Percentiles rank a stretch among this genome's conserved stretches.
Evolutionary conservation across 2,888 invertebrate species (phyloP).

Genomic region (Allacma fusca): DNA sequence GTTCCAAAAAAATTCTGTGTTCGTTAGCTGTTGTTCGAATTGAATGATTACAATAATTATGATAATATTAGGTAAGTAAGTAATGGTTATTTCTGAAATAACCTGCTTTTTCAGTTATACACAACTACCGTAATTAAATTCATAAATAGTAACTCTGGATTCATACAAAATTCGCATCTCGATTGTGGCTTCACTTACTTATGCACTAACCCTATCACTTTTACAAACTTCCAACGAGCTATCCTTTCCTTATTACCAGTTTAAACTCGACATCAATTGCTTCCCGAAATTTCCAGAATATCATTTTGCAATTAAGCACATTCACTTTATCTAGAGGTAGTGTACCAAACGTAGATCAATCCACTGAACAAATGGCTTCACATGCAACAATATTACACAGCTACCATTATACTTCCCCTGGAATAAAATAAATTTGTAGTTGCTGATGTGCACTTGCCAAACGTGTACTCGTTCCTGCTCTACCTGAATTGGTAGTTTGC

Average conservation of each 20-base stretch:
- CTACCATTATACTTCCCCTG: not conserved
- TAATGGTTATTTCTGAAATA: not conserved
- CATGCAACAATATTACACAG: not conserved
- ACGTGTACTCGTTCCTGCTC: not conserved
- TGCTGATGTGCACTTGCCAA: not conserved
- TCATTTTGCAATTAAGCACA: not conserved
- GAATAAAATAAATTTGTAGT: constrained; percentile 1
- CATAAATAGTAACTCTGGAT: constrained; percentile 4
- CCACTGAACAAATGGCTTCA: not conserved
- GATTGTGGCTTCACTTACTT: constrained; percentile 13
- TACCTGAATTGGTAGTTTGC: no score
- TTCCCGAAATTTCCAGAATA: constrained; percentile 1
- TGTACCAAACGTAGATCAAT: not conserved
- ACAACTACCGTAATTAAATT: not conserved
- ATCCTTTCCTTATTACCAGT: not conserved
- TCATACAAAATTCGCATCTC: constrained; percentile 8
- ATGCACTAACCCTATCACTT: not conserved
- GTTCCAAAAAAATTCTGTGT: constrained; percentile 11
- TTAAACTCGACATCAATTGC: constrained; percentile 8
- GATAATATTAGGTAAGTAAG: not conserved
- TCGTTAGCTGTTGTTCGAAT: constrained; percentile 3
- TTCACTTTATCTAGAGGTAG: not conserved
- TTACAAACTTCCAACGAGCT: not conserved
- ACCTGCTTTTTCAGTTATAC: not conserved
- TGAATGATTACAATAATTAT: not conserved